A percentile compares a stretch with the other conserved stretches of the same genome.
Conservation (phyloP, 2,113 vertebrate genomes). For the Misgurnus anguillicaudatus region DNA sequence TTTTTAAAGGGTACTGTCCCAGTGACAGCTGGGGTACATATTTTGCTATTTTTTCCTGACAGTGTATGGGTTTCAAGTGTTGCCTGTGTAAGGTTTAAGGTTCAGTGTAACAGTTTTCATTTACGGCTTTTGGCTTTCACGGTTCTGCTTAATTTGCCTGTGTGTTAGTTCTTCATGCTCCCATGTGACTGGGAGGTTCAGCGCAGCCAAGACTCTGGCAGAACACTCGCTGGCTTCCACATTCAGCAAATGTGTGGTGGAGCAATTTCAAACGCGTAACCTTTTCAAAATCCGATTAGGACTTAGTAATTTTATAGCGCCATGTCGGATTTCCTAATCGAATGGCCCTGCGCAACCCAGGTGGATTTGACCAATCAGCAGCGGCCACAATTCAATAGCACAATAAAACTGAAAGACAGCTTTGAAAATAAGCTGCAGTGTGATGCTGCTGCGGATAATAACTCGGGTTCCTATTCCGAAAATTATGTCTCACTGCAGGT, state of each 20-base stretch:
- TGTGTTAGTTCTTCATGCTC: constrained; percentile 26
- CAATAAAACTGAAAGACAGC: neutral
- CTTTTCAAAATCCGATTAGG: constrained; percentile 47
- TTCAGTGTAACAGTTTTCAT: constrained; percentile 12
- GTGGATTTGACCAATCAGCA: constrained; percentile 18
- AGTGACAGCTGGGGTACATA: too few relatives aligned
- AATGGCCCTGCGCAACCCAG: constrained; percentile 17
- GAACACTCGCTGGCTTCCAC: constrained; percentile 57
- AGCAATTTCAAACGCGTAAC: constrained; percentile 50
- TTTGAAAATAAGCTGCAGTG: constrained; percentile 5
- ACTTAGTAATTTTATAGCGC: constrained; percentile 37
- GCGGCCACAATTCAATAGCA: neutral
- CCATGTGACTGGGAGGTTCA: constrained; percentile 43
- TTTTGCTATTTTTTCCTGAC: too few relatives aligned
- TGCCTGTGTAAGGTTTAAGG: neutral
- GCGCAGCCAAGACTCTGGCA: constrained; percentile 52
- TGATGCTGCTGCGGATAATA: neutral
- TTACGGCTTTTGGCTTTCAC: constrained; percentile 31
- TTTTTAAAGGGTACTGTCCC: too few relatives aligned
- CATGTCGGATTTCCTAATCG: constrained; percentile 36
- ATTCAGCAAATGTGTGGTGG: constrained; percentile 37
- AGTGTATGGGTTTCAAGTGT: too few relatives aligned
- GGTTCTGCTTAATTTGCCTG: constrained; percentile 31
- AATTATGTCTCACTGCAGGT: neutral
- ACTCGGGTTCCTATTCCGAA: neutral